A percentile compares a stretch with the other conserved stretches of the same genome.
phyloP scores from a whole-genome alignment of 2,797 vertebrate species.

The Leucoraja ocellata region DNA sequence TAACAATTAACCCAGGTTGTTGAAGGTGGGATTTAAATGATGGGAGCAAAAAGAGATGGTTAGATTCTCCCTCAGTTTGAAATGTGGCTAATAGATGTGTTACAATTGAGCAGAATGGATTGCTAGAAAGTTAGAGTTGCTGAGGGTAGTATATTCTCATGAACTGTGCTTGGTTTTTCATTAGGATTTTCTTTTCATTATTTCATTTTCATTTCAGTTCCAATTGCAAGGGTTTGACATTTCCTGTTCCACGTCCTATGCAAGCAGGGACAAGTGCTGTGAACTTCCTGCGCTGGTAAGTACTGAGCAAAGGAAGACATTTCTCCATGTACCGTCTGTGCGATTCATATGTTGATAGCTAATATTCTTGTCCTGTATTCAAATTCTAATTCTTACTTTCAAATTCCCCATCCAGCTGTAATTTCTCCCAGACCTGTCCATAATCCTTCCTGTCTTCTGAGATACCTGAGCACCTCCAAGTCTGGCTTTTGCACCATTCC shows the following conservation, averaged over 20 bases:
- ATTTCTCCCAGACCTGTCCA: too few relatives aligned
- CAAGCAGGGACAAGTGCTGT: conserved; percentile 88
- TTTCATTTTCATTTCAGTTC: conserved; percentile 60
- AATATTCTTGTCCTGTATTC: too few relatives aligned
- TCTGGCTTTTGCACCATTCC: too few relatives aligned
- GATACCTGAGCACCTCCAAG: too few relatives aligned
- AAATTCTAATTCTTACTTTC: too few relatives aligned
- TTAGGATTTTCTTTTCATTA: conserved; percentile 7
- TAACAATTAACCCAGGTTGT: too few relatives aligned
- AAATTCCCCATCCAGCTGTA: too few relatives aligned
- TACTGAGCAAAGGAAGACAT: conserved; percentile 8
- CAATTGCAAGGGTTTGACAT: conserved; percentile 99
- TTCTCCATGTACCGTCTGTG: background rate
- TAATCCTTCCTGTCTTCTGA: too few relatives aligned
- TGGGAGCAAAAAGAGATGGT: too few relatives aligned
- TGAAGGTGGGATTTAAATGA: too few relatives aligned
- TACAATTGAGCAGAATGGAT: background rate
- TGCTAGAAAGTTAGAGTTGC: background rate
- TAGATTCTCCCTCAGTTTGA: too few relatives aligned
- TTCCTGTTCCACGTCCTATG: conserved; percentile 87
- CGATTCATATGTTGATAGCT: too few relatives aligned
- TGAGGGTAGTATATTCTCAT: background rate
- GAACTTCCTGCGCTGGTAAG: conserved; percentile 92
- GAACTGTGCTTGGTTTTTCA: background rate
- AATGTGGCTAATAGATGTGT: background rate